phyloP scores from a whole-genome alignment of 2,113 vertebrate species.

The Paratilapia polleni region DNA sequence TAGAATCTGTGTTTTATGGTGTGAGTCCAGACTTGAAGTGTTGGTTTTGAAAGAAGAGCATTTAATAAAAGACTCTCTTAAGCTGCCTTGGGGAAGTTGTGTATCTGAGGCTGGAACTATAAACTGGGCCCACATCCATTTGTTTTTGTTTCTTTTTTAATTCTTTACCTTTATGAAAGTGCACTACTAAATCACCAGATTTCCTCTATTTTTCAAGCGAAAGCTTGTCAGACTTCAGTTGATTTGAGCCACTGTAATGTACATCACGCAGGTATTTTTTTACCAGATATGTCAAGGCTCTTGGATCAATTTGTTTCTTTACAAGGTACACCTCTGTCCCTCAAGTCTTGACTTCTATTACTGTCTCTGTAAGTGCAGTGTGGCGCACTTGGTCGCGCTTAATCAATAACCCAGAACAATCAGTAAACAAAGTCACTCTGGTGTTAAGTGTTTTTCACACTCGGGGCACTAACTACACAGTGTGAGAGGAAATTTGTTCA shows the following conservation, averaged over 20 bases:
- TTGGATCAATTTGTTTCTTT: background rate
- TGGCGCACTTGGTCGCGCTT: background rate
- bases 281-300: background rate
- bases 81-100: background rate
- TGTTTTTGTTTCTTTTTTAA: background rate
- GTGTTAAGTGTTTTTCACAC: conserved; percentile 24
- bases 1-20: background rate
- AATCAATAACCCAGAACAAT: conserved; percentile 29
- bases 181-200: background rate
- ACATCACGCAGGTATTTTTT: background rate
- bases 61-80: background rate
- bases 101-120: background rate
- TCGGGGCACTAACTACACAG: background rate
- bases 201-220: background rate
- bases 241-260: background rate
- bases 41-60: background rate
- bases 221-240: background rate
- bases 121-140: background rate
- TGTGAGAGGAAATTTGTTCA: background rate
- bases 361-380: background rate
- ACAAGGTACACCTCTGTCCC: background rate
- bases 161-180: background rate
- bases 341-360: background rate
- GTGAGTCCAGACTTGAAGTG: background rate
- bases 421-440: background rate